Evolutionary conservation across 2,113 vertebrate genomes (phyloP).

Genomic region (Melanostigma gelatinosum): DNA sequence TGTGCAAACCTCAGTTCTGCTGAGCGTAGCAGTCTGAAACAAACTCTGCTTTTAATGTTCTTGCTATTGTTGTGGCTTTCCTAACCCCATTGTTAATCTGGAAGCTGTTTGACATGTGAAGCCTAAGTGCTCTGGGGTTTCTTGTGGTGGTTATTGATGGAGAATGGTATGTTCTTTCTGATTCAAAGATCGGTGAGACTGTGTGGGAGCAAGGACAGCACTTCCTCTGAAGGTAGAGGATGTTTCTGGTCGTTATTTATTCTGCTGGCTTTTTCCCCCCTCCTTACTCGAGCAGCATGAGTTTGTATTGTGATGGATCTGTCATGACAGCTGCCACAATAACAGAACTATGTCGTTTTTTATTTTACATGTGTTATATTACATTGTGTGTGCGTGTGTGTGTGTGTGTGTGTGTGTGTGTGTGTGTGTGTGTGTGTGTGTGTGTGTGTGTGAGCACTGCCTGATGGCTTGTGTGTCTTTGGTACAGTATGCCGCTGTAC

Average conservation of each 20-base stretch:
- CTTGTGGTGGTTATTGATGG: conserved; percentile 47
- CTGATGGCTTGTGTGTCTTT: conserved; percentile 16
- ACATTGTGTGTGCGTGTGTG: neutral
- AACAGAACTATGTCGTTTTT: neutral
- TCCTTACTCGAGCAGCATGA: neutral
- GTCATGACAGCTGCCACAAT: conserved; percentile 25
- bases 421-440: neutral
- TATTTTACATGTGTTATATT: too few species aligned
- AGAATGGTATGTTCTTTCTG: conserved; percentile 56
- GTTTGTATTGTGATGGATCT: conserved; percentile 13
- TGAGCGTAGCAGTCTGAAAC: conserved; percentile 41
- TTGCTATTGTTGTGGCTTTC: conserved; percentile 61
- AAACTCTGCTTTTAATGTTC: conserved; percentile 62
- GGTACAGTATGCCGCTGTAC: neutral
- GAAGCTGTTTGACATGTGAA: conserved; percentile 62
- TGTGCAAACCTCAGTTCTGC: conserved; percentile 28
- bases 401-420: neutral
- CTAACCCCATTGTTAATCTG: conserved; percentile 46
- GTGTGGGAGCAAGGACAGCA: conserved; percentile 37
- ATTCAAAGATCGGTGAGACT: conserved; percentile 45
- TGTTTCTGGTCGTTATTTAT: conserved; percentile 32
- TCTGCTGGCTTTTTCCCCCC: neutral
- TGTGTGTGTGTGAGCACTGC: neutral
- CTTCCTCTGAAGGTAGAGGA: conserved; percentile 46
- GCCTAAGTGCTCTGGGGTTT: conserved; percentile 45